phyloP scores from a whole-genome alignment of 2,797 vertebrate species.

The Alauda arvensis region DNA sequence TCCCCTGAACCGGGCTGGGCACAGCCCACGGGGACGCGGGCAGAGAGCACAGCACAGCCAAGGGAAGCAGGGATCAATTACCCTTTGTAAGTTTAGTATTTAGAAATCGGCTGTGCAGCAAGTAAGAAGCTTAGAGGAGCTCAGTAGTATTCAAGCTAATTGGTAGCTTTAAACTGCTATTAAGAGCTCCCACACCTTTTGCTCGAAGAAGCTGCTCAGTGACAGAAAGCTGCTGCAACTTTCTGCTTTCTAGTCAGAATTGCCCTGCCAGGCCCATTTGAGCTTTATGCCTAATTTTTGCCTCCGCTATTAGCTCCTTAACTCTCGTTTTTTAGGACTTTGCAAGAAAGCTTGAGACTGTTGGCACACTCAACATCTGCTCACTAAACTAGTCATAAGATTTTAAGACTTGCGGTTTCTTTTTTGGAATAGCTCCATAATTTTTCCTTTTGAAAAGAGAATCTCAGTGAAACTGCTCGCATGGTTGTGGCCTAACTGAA shows the following conservation, averaged over 20 bases:
- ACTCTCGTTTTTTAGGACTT: not conserved
- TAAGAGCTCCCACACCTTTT: conserved; percentile 54
- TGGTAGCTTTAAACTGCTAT: conserved; percentile 46
- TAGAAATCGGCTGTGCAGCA: not conserved
- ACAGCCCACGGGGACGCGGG: not conserved
- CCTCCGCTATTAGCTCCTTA: not conserved
- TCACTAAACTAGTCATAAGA: not conserved
- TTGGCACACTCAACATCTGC: conserved; percentile 10
- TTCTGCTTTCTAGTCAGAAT: not conserved
- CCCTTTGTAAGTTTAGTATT: conserved; percentile 27
- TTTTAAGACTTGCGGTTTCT: conserved; percentile 34
- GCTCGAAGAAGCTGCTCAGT: not conserved
- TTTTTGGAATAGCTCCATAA: not conserved
- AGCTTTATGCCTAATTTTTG: not conserved
- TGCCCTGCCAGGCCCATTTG: not conserved
- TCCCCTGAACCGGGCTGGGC: not conserved
- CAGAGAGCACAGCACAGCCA: not conserved
- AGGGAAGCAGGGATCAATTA: conserved; percentile 26
- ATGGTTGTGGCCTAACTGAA: conserved; percentile 7
- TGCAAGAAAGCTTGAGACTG: not conserved
- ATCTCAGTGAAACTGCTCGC: not conserved
- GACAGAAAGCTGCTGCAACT: not conserved
- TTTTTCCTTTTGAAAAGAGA: conserved; percentile 6
- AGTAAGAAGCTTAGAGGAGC: conserved; percentile 48
- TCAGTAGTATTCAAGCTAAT: conserved; percentile 44